Conservation (phyloP, 2,888 invertebrate genomes). For the Micoletzkya japonica region DNA sequence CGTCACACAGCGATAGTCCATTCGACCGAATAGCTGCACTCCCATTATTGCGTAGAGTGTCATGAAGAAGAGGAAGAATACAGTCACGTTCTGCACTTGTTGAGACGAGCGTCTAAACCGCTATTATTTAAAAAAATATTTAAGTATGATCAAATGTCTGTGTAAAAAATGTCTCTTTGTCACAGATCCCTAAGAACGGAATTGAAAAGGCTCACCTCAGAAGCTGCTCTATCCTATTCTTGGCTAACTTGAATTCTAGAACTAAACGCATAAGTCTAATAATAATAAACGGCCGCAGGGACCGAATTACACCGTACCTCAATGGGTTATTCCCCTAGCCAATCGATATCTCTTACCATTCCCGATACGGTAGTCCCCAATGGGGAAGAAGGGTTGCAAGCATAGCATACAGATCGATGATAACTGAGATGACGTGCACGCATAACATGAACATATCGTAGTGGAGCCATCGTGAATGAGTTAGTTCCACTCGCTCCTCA, state of each 20-base stretch:
- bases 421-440: slow-evolving; percentile 91
- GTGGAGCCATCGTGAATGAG: slow-evolving; percentile 95
- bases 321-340: neutral
- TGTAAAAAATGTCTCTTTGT: too few species aligned
- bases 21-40: slow-evolving; percentile 96
- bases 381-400: slow-evolving; percentile 37
- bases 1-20: slow-evolving; percentile 94
- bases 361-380: slow-evolving; percentile 40
- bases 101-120: slow-evolving; percentile 90
- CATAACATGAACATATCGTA: slow-evolving; percentile 98
- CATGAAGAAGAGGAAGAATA: slow-evolving; percentile 99
- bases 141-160: too few species aligned
- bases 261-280: slow-evolving; percentile 93
- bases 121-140: too few species aligned
- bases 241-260: slow-evolving; percentile 97
- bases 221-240: slow-evolving; percentile 95
- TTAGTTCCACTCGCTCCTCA: slow-evolving; percentile 85
- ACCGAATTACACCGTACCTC: slow-evolving; percentile 82
- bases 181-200: too few species aligned
- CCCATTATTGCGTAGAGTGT: slow-evolving; percentile 95
- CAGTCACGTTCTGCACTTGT: slow-evolving; percentile 98
- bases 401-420: slow-evolving; percentile 74
- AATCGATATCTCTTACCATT: slow-evolving; percentile 37
- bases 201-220: slow-evolving; percentile 79
- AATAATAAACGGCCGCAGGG: slow-evolving; percentile 94